Evolutionary conservation across 2,113 vertebrate genomes (phyloP), one percentile per base, ranked within the genome.

Genomic region (Aegithalos caudatus): DNA sequence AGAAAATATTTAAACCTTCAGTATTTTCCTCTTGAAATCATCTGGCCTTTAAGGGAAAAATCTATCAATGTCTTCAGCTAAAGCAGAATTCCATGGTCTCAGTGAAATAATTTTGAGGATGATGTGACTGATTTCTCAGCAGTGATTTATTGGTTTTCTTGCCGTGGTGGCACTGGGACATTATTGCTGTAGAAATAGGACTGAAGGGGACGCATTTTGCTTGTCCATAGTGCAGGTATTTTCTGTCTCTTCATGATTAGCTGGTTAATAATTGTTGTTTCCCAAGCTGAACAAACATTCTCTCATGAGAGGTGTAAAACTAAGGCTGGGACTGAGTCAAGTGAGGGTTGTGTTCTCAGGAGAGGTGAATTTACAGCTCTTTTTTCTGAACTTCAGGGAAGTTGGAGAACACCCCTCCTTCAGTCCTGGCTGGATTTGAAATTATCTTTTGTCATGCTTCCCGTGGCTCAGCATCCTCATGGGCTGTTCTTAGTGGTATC

Each of bases 401-500:
- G 60, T 51, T 74, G 31, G 40, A 66, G 72, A 77, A 40, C 50
- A 77, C 42, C 65, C 42, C 64, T 92, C 44, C 87, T 73, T 86
- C 91, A 78, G 62, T 92, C 77, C 64, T 74, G 83, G 48, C 64
- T 96, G 77, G 24, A 56, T 78, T n/a, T 64, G 64, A 67, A 95
- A 92, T 94, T 66, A 88, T 88, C 80, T 53, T 1, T 84, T 84
- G 65, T n/a, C 92, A 42, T 76, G 80, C 56, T 94, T 84, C 77
- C 92, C 84, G 37, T 67, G 85, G 83, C 76, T 94, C 82, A 90
- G 95, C 88, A 53, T 86, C 95, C 92, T 92, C 91, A 8, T 17
- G 80, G 91, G 80, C 37, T 92, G 72, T 11, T 81, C 92, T 22
- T 27, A 47, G 56, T 9, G 69, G 81, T 60, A 17, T 81, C 91